Conservation (phyloP, 1,140 invertebrate species). For the Chrysoperla carnea region DNA sequence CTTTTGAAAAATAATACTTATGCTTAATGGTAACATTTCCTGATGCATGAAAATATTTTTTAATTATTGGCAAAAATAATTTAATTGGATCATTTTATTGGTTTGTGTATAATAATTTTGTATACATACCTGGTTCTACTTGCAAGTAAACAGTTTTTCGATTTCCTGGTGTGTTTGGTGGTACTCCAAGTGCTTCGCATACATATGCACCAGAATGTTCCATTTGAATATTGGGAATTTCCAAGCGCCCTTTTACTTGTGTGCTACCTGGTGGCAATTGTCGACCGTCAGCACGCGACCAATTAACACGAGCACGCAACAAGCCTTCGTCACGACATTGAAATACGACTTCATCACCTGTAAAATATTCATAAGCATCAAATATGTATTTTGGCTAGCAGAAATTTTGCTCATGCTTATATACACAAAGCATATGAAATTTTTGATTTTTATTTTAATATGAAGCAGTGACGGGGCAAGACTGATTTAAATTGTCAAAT, state of each 20-base stretch:
- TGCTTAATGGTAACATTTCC: too few species aligned
- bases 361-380: too few species aligned
- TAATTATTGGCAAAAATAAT: too few species aligned
- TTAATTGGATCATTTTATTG: too few species aligned
- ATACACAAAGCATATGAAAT: too few species aligned
- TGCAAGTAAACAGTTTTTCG: conserved; percentile 40
- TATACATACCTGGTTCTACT: conserved; percentile 55
- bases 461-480: too few species aligned
- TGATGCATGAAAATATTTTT: too few species aligned
- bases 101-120: too few species aligned
- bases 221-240: conserved; percentile 66
- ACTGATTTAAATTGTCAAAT: too few species aligned
- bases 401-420: not conserved
- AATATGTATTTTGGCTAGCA: conserved; percentile 1
- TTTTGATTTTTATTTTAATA: too few species aligned
- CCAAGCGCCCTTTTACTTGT: conserved; percentile 58
- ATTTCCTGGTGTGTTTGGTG: conserved; percentile 28
- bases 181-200: conserved; percentile 57
- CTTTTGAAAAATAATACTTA: too few species aligned
- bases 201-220: conserved; percentile 62
- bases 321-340: conserved; percentile 79
- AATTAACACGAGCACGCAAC: conserved; percentile 51
- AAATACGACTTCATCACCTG: conserved; percentile 79
- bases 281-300: conserved; percentile 49
- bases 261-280: conserved; percentile 50